phyloP scores from a whole-genome alignment of 2,113 vertebrate species.

The Bungarus multicinctus region DNA sequence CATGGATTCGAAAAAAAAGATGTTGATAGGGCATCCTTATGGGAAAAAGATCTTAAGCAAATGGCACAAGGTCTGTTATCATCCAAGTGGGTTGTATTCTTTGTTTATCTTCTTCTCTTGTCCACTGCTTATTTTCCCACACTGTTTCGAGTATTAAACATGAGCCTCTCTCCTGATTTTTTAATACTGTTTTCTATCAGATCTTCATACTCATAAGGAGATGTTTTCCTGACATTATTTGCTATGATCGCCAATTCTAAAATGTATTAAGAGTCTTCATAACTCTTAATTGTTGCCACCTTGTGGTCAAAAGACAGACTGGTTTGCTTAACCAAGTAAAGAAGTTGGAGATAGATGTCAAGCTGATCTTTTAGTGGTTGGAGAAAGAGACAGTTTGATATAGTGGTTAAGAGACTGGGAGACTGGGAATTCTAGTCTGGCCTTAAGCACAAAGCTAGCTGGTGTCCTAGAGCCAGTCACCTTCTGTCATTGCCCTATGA shows the following conservation, averaged over 20 bases:
- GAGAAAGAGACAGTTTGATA: too few relatives aligned
- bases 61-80: neutral
- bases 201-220: neutral
- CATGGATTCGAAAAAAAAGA: neutral
- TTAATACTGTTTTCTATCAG: neutral
- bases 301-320: neutral
- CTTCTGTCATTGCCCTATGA: too few relatives aligned
- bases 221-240: neutral
- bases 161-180: neutral
- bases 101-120: neutral
- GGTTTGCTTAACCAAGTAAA: neutral
- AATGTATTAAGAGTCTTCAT: neutral
- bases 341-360: neutral
- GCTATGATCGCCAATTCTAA: neutral
- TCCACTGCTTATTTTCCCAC: neutral
- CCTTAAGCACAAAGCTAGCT: too few relatives aligned
- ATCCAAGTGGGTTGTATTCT: neutral
- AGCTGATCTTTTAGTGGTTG: neutral
- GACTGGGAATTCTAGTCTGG: too few relatives aligned
- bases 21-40: neutral
- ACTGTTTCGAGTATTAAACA: too few relatives aligned
- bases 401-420: too few relatives aligned
- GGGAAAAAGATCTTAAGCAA: neutral
- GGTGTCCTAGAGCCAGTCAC: too few relatives aligned
- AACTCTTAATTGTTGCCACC: neutral